Base-by-base conservation (phyloP, 1,140 invertebrate species). In the Copidosoma floridanum region DNA sequence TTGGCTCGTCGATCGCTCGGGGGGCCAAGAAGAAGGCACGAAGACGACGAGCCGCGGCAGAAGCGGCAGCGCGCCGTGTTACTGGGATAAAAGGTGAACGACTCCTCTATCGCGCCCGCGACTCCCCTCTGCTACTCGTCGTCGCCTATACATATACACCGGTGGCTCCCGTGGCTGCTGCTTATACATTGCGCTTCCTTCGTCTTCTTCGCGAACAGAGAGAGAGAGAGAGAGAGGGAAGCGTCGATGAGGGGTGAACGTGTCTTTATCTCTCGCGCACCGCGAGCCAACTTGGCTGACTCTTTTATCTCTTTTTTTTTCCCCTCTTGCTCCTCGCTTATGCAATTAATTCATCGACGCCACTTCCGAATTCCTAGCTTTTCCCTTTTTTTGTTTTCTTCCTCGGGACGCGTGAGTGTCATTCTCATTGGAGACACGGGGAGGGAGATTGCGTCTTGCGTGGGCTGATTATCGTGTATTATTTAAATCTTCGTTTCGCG, bases 11-110 rank as follows among this genome's bases (percentile, higher is more conserved):
- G 29, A 32, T 32, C 29, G 29, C 29, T 12, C 12, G 6, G n/a
- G 29, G 29, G 29, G 29, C 29, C 29, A 32, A 32, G 6, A 32
- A n/a, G n/a, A n/a, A n/a, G n/a, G n/a, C 29, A 32, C 29, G 29
- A n/a, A n/a, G n/a, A 32, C 29, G 29, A 32, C 29, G 29, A 32
- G 29, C 29, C 6, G 6, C 29, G 12, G 29, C n/a, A n/a, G n/a
- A n/a, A n/a, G n/a, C n/a, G n/a, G n/a, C n/a, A n/a, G n/a, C 43
- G 26, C 29, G 78, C 76, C 71, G 75, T 79, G 76, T 79, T 80
- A 80, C 76, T 80, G 74, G 78, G 76, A 80, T 80, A 80, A 80
- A 80, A 80, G 78, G 78, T 80, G 77, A 80, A 80, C 71, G 77
- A 78, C 77, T 38, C 43, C 43, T 4, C 3, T 29, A 14, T 23